A percentile compares a stretch with the other conserved stretches of the same genome.
phyloP scores from a whole-genome alignment of 2,888 invertebrate genomes.

The Thysanoteuthis rhombus region DNA sequence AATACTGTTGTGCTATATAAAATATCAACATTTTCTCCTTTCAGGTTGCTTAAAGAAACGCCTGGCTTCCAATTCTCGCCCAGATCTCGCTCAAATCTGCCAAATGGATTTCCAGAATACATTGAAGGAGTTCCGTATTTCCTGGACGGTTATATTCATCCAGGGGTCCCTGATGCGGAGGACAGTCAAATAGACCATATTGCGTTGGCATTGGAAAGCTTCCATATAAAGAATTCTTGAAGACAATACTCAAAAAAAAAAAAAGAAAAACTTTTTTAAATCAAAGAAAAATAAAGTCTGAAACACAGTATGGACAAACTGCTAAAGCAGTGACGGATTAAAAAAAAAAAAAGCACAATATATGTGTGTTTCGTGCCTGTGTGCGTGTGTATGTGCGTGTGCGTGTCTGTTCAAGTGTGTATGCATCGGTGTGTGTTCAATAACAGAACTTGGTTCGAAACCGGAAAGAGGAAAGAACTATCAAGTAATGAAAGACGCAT shows the following conservation, averaged over 20 bases:
- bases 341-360: neutral
- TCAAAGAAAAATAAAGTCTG: neutral
- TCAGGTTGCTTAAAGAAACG: constrained; percentile 46
- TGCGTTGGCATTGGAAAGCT: constrained; percentile 45
- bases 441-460: neutral
- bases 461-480: neutral
- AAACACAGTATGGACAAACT: neutral
- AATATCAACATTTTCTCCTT: constrained; percentile 32
- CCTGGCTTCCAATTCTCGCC: constrained; percentile 53
- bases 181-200: constrained; percentile 47
- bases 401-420: neutral
- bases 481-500: neutral
- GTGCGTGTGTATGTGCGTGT: neutral
- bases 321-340: neutral
- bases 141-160: constrained; percentile 52
- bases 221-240: constrained; percentile 35
- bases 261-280: too few species aligned
- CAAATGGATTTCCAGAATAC: constrained; percentile 53
- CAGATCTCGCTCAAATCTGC: constrained; percentile 50
- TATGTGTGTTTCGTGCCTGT: neutral
- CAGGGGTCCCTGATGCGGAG: constrained; percentile 39
- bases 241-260: neutral
- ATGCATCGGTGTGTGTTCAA: neutral
- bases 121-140: constrained; percentile 53
- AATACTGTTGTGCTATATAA: neutral